A percentile compares a stretch with the other conserved stretches of the same genome.
These are phyloP conservation scores for Gryon sp. DNA, from an alignment of 1,140 invertebrate genomes.

Conservation along the genomic window DNA sequence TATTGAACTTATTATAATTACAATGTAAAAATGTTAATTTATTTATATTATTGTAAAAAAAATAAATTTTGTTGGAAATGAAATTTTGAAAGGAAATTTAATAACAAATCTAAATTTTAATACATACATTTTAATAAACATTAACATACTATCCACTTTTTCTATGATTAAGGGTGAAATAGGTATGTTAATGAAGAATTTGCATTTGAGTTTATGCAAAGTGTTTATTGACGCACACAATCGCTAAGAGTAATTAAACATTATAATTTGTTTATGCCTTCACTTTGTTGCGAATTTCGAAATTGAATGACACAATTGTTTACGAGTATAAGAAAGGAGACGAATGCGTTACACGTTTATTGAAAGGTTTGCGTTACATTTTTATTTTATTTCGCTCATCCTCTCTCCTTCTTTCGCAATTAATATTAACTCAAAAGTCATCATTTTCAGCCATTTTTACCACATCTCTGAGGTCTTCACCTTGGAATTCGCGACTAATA, in stretches of 20 bases:
- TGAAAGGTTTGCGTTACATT: constrained; percentile 14
- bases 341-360: constrained; percentile 34
- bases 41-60: too few relatives aligned
- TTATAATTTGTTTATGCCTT: constrained; percentile 54
- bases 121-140: too few relatives aligned
- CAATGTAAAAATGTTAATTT: too few relatives aligned
- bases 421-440: background rate
- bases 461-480: constrained; percentile 9
- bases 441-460: background rate
- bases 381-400: background rate
- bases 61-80: too few relatives aligned
- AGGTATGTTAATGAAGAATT: constrained; percentile 5
- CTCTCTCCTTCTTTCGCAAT: constrained; percentile 8
- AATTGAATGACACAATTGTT: constrained; percentile 23
- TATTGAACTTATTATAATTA: background rate
- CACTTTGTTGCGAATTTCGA: constrained; percentile 31
- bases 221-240: constrained; percentile 61
- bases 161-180: background rate
- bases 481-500: too few relatives aligned
- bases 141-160: too few relatives aligned
- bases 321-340: constrained; percentile 31
- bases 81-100: too few relatives aligned
- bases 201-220: constrained; percentile 47
- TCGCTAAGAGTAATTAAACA: constrained; percentile 58
- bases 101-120: too few relatives aligned